phyloP scores from a whole-genome alignment of 2,888 invertebrate genomes.

The Lepetodrilus schrolli region DNA sequence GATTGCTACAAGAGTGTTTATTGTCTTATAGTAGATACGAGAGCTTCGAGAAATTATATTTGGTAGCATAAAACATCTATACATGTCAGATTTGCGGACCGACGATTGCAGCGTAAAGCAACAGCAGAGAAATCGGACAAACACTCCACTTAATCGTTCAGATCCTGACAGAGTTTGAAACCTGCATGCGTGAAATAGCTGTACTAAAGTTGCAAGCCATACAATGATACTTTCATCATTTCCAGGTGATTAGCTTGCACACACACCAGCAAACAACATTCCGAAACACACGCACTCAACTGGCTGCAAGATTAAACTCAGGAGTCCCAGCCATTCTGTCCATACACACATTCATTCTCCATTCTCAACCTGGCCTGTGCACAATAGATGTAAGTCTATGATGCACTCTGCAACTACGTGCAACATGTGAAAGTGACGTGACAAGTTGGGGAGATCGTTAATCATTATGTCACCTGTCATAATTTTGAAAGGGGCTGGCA shows the following conservation, averaged over 20 bases:
- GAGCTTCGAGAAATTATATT: neutral
- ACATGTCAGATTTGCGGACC: neutral
- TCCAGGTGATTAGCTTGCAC: neutral
- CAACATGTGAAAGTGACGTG: neutral
- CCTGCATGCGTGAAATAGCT: neutral
- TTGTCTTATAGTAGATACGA: neutral
- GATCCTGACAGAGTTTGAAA: neutral
- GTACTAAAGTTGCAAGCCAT: neutral
- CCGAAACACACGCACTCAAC: neutral
- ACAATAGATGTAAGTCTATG: neutral
- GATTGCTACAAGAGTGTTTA: too few species aligned
- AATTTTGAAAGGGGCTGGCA: neutral
- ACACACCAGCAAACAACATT: neutral
- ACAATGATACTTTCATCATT: neutral
- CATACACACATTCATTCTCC: too few species aligned
- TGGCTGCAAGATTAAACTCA: neutral
- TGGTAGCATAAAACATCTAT: neutral
- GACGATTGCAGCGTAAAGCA: neutral
- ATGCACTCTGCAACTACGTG: neutral
- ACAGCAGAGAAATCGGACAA: neutral
- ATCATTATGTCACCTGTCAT: conserved; percentile 15
- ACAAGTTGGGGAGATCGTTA: neutral
- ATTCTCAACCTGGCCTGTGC: too few species aligned
- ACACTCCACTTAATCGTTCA: neutral
- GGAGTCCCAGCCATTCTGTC: too few species aligned